Conservation (phyloP, 2,888 invertebrate genomes). For the Pantelozetes paolii region DNA sequence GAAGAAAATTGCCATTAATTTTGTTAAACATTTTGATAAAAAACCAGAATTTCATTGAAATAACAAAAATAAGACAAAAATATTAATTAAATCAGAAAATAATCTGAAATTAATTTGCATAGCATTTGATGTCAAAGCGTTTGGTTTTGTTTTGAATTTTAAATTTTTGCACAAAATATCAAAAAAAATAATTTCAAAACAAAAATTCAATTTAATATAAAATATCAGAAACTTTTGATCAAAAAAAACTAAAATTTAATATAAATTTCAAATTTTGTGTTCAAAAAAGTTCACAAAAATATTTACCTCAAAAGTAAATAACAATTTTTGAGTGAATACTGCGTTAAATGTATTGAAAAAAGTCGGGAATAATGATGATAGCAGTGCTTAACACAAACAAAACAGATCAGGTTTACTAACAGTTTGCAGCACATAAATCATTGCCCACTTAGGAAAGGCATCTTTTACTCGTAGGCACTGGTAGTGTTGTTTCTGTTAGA, state of each 20-base stretch:
- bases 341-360: conserved; percentile 23
- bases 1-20: conserved; percentile 1
- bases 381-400: conserved; percentile 31
- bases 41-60: conserved; percentile 12
- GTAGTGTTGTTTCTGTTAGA: neutral
- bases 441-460: conserved; percentile 27
- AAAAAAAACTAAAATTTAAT: neutral
- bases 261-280: too few relatives aligned
- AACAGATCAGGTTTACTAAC: conserved; percentile 35
- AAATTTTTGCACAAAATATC: neutral
- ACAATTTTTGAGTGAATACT: neutral
- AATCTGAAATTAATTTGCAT: neutral
- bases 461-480: neutral
- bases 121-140: neutral
- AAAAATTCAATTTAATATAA: neutral
- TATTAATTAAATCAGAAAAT: neutral
- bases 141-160: too few relatives aligned
- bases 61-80: neutral
- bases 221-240: neutral
- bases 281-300: conserved; percentile 6
- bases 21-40: neutral
- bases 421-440: conserved; percentile 35
- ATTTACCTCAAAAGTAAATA: conserved; percentile 23
- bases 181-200: neutral
- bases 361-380: conserved; percentile 27